Conservation (phyloP, 1,140 invertebrate genomes). For the Diorhabda elongata region DNA sequence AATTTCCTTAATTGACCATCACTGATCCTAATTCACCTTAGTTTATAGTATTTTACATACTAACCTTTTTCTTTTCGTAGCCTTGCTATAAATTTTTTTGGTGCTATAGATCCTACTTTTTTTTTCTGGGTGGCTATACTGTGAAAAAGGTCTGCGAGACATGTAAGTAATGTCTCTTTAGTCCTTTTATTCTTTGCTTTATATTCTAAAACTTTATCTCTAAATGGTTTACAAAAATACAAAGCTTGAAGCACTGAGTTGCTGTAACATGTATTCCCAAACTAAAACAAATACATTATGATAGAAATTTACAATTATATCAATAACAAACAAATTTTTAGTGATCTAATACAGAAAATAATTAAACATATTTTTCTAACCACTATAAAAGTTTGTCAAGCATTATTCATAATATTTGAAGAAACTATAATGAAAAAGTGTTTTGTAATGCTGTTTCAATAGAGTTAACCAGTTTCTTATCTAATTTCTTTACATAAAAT, state of each 20-base stretch:
- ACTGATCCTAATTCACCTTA: too few relatives aligned
- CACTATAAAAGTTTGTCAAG: too few relatives aligned
- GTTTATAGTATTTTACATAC: not conserved
- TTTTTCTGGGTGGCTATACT: slow-evolving; percentile 99
- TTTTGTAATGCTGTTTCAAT: too few relatives aligned
- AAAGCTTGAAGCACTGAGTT: slow-evolving; percentile 99
- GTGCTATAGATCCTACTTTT: slow-evolving; percentile 98
- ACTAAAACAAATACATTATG: slow-evolving; percentile 63
- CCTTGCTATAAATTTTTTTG: slow-evolving; percentile 98
- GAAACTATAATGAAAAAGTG: too few relatives aligned
- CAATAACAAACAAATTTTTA: not conserved
- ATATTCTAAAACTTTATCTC: slow-evolving; percentile 97
- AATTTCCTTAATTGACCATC: too few relatives aligned
- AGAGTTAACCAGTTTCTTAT: too few relatives aligned
- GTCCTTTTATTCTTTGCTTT: slow-evolving; percentile 96
- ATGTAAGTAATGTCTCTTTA: slow-evolving; percentile 96
- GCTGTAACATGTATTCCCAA: slow-evolving; percentile 99
- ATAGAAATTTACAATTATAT: not conserved
- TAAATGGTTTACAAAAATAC: slow-evolving; percentile 98
- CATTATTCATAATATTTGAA: too few relatives aligned
- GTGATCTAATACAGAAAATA: not conserved
- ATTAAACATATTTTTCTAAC: too few relatives aligned
- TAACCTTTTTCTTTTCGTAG: slow-evolving; percentile 97
- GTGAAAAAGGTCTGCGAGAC: slow-evolving; percentile 97
- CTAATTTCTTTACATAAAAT: too few relatives aligned